A percentile compares a stretch with the other conserved stretches of the same genome.
Conservation (phyloP, 1,140 invertebrate species). For the Drosophila kurseongensis region DNA sequence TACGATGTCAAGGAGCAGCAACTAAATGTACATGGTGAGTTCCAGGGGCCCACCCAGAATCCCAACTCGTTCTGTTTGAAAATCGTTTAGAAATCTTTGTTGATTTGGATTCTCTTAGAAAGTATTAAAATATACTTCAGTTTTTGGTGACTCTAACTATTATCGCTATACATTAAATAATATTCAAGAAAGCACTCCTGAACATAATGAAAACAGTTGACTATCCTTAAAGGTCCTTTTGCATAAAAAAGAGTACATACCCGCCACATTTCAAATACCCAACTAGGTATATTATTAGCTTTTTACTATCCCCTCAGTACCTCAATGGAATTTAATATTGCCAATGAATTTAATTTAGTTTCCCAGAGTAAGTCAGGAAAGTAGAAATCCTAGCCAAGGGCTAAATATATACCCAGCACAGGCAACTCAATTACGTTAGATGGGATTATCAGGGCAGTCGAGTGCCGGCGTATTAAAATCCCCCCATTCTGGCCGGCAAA, state of each 20-base stretch:
- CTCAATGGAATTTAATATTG: background rate
- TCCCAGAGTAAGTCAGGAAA: background rate
- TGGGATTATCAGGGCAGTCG: constrained; percentile 7
- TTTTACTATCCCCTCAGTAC: background rate
- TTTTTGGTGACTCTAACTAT: no score
- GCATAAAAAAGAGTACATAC: no score
- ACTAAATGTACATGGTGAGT: constrained; percentile 84
- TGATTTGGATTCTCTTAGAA: no score
- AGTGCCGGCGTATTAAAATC: background rate
- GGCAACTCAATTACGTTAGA: background rate
- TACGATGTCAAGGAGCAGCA: constrained; percentile 57
- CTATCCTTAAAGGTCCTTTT: no score
- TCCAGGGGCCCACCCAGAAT: constrained; percentile 24
- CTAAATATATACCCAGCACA: background rate
- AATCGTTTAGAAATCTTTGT: no score
- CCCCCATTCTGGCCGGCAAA: background rate
- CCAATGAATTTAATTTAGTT: background rate
- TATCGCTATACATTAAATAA: no score
- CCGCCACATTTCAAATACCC: background rate
- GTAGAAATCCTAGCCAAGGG: background rate
- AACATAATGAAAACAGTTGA: no score
- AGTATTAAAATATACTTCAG: no score
- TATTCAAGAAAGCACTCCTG: background rate
- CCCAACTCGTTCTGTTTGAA: no score
- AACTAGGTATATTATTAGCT: background rate